Conservation (phyloP, 2,113 vertebrate genomes). For the Chaetorhynchus papuensis region DNA sequence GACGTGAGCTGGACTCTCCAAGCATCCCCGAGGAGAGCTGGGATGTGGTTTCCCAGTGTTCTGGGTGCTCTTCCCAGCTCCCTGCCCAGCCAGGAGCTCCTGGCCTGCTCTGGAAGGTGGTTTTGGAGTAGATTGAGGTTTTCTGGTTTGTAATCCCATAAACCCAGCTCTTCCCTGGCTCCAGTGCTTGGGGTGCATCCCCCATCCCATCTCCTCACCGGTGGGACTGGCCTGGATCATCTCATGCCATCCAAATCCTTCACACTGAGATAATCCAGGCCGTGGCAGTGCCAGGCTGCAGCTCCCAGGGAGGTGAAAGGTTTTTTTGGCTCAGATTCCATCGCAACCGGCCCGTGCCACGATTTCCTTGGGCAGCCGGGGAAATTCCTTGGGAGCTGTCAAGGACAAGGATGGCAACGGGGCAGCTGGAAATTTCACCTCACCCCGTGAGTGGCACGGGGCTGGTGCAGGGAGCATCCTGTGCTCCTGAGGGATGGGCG, state of each 20-base stretch:
- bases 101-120: neutral
- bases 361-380: neutral
- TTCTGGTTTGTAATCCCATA: neutral
- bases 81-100: neutral
- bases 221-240: neutral
- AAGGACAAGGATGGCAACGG: neutral
- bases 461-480: neutral
- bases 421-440: neutral
- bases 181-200: fast-evolving
- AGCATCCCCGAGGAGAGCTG: neutral
- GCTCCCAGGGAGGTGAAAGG: neutral
- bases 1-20: neutral
- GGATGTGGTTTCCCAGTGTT: neutral
- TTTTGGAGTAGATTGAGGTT: neutral
- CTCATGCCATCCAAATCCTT: neutral
- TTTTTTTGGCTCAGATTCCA: neutral
- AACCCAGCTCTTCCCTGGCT: neutral
- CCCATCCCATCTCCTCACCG: fast-evolving
- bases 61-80: neutral
- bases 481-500: neutral
- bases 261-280: neutral
- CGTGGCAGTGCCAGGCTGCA: neutral
- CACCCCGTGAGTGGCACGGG: fast-evolving
- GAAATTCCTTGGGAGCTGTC: neutral
- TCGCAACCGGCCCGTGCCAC: fast-evolving